phyloP scores from a whole-genome alignment of 1,140 invertebrate species.

The Drosophila obscura region DNA sequence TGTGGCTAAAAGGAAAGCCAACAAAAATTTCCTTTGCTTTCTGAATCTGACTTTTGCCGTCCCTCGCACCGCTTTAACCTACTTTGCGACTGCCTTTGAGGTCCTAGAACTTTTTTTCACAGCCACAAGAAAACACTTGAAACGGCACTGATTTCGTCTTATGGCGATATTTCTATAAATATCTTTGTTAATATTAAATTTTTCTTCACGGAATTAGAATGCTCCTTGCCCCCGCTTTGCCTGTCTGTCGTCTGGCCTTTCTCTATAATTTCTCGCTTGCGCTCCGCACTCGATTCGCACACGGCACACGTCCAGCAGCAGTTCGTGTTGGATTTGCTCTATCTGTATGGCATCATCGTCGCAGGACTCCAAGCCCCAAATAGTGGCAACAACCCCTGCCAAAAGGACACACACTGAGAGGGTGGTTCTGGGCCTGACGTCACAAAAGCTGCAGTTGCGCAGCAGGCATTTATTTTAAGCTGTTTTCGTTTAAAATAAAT shows the following conservation, averaged over 20 bases:
- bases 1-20: slow-evolving; percentile 10
- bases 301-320: slow-evolving; percentile 70
- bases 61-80: slow-evolving; percentile 52
- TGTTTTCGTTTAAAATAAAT: too few relatives aligned
- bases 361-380: slow-evolving; percentile 16
- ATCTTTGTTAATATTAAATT: slow-evolving; percentile 39
- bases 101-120: slow-evolving; percentile 12
- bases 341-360: slow-evolving; percentile 43
- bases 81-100: slow-evolving; percentile 36
- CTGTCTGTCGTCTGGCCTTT: slow-evolving; percentile 49
- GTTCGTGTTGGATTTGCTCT: slow-evolving; percentile 65
- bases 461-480: too few relatives aligned
- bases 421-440: too few relatives aligned
- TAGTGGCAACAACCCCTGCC: slow-evolving; percentile 3
- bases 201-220: slow-evolving; percentile 7
- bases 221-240: background rate
- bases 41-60: too few relatives aligned
- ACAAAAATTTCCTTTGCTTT: background rate
- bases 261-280: slow-evolving; percentile 62
- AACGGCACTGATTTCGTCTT: too few relatives aligned
- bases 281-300: slow-evolving; percentile 56
- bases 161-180: slow-evolving; percentile 18
- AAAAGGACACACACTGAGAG: slow-evolving; percentile 10
- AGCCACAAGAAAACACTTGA: slow-evolving; percentile 33
- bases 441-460: too few relatives aligned